Conservation (phyloP, 1,140 invertebrate genomes). For the Adelges cooleyi region DNA sequence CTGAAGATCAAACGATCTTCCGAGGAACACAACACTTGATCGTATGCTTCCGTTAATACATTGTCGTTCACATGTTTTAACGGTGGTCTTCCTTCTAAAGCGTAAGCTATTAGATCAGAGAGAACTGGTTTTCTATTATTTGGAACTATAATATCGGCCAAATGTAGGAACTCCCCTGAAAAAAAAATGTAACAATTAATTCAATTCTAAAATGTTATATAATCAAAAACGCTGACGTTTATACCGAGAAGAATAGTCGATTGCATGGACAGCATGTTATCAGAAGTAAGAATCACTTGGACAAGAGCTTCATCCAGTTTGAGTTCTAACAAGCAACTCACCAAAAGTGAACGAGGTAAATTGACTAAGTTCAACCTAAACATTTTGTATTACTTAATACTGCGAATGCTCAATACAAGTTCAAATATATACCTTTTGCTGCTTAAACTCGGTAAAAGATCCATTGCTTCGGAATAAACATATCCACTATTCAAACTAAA, state of each 20-base stretch:
- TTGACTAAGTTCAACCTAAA: slow-evolving; percentile 81
- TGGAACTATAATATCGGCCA: slow-evolving; percentile 16
- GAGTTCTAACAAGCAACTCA: slow-evolving; percentile 75
- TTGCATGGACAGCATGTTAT: slow-evolving; percentile 76
- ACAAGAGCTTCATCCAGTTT: slow-evolving; percentile 78
- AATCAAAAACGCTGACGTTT: not conserved
- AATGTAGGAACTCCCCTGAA: slow-evolving; percentile 10
- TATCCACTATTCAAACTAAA: slow-evolving; percentile 88
- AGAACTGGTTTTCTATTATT: slow-evolving; percentile 7
- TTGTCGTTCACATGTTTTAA: slow-evolving; percentile 4
- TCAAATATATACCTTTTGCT: slow-evolving; percentile 43
- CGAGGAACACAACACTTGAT: slow-evolving; percentile 20
- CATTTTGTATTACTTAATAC: too few species aligned
- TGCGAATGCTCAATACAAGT: slow-evolving; percentile 1
- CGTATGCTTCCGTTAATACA: slow-evolving; percentile 2
- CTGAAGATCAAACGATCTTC: slow-evolving; percentile 12
- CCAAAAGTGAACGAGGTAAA: slow-evolving; percentile 76
- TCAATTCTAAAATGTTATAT: not conserved
- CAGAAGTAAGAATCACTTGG: slow-evolving; percentile 79
- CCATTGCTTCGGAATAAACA: slow-evolving; percentile 74
- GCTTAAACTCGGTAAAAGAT: slow-evolving; percentile 67
- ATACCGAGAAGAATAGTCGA: slow-evolving; percentile 73
- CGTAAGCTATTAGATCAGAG: slow-evolving; percentile 12
- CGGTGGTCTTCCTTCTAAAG: slow-evolving; percentile 11
- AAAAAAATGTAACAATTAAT: not conserved